These are phyloP conservation scores for Cacoxenus indagator DNA, from an alignment of 2,888 invertebrate species.

Conservation along the genomic window DNA sequence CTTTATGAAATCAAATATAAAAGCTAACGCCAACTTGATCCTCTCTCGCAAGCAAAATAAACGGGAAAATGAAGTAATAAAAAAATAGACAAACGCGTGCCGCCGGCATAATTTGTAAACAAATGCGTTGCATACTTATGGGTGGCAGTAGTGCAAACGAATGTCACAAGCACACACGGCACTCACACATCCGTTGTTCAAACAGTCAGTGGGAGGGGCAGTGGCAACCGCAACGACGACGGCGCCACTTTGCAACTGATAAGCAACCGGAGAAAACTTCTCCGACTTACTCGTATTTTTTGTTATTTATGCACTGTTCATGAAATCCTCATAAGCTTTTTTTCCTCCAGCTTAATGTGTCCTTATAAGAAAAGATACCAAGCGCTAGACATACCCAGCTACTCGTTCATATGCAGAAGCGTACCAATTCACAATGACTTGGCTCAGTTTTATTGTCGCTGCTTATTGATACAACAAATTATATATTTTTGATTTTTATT, in stretches of 20 bases:
- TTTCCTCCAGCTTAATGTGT: conserved; percentile 19
- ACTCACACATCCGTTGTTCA: background rate
- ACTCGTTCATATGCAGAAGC: conserved; percentile 39
- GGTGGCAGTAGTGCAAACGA: conserved; percentile 36
- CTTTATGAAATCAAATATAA: no score
- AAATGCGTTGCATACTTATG: conserved; percentile 44
- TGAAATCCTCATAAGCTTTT: conserved; percentile 37
- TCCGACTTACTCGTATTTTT: background rate
- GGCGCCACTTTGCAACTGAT: conserved; percentile 3
- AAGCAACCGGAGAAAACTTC: conserved; percentile 15
- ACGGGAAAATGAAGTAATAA: conserved; percentile 1
- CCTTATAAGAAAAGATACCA: conserved; percentile 23
- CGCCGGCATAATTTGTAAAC: conserved; percentile 49
- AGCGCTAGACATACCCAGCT: conserved; percentile 27
- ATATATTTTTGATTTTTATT: conserved; percentile 63
- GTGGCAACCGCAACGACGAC: background rate
- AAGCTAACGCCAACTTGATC: no score
- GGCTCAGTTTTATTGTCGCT: conserved; percentile 47
- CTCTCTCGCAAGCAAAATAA: no score
- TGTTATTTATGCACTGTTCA: conserved; percentile 59
- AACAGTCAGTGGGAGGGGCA: background rate
- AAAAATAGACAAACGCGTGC: conserved; percentile 46
- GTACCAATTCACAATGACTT: conserved; percentile 31
- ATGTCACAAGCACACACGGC: background rate
- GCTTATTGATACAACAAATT: conserved; percentile 59